phyloP scores from a whole-genome alignment of 2,888 invertebrate genomes.

The Troides aeacus region DNA sequence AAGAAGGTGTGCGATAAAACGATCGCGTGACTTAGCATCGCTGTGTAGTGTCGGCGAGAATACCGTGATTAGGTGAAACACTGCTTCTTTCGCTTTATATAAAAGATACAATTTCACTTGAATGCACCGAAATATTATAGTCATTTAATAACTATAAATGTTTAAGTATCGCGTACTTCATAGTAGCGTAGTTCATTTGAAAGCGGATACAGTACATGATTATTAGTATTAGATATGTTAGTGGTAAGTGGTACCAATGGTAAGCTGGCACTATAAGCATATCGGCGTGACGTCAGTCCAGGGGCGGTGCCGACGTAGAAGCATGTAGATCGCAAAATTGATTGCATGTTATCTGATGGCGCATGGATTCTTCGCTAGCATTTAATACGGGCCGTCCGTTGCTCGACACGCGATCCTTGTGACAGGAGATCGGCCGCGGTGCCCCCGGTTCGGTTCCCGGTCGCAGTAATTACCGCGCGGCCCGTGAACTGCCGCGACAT shows the following conservation, averaged over 20 bases:
- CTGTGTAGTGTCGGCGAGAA: conserved; percentile 60
- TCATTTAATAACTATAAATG: background rate
- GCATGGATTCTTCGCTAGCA: conserved; percentile 77
- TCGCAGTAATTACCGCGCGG: conserved; percentile 66
- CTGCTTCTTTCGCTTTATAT: conserved; percentile 41
- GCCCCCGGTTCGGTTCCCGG: conserved; percentile 44
- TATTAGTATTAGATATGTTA: conserved; percentile 25
- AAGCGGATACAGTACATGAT: conserved; percentile 10
- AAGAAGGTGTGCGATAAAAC: conserved; percentile 77
- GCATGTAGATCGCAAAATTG: conserved; percentile 79
- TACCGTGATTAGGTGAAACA: conserved; percentile 68
- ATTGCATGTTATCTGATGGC: conserved; percentile 79
- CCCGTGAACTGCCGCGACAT: conserved; percentile 74
- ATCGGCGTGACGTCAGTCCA: conserved; percentile 74
- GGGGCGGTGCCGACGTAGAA: conserved; percentile 74
- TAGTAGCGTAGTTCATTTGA: background rate
- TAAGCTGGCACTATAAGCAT: conserved; percentile 72
- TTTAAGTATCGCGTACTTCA: background rate
- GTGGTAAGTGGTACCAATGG: conserved; percentile 59
- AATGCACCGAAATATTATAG: conserved; percentile 3
- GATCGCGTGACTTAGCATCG: conserved; percentile 73
- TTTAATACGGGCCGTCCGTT: conserved; percentile 74
- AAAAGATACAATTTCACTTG: conserved; percentile 5
- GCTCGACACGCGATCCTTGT: conserved; percentile 74
- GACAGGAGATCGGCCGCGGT: conserved; percentile 71